Conservation (phyloP, 2,113 vertebrate genomes). For the Pongo abelii region DNA sequence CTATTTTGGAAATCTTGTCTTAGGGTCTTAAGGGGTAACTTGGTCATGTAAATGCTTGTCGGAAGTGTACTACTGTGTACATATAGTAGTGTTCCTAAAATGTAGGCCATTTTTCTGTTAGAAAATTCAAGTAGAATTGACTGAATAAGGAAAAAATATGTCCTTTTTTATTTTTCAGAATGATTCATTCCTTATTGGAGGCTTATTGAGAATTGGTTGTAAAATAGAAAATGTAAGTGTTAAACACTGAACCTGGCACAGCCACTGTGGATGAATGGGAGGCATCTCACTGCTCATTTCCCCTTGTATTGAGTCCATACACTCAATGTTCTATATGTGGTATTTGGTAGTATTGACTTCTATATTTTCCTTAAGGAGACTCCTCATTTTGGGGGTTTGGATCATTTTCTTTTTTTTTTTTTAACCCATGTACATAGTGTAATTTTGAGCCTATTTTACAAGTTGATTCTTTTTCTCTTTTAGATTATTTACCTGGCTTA, state of each 20-base stretch:
- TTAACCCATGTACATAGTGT: neutral
- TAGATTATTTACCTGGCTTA: conserved; percentile 8
- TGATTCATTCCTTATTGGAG: conserved; percentile 75
- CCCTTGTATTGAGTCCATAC: neutral
- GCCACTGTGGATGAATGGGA: neutral
- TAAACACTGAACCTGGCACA: neutral
- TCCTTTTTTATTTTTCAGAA: conserved; percentile 76
- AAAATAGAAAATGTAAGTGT: conserved; percentile 83
- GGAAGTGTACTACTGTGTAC: neutral
- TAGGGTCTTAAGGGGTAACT: neutral
- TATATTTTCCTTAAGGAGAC: neutral
- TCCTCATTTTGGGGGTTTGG: neutral
- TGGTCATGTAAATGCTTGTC: neutral
- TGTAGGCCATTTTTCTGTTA: neutral
- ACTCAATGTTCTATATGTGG: neutral
- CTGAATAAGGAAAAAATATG: neutral
- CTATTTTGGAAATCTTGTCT: conserved; percentile 33
- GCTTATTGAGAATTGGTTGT: conserved; percentile 82
- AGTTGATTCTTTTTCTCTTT: neutral
- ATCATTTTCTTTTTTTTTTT: neutral
- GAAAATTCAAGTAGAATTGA: conserved; percentile 14
- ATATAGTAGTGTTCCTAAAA: neutral
- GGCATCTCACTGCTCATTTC: neutral
- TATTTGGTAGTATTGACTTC: neutral
- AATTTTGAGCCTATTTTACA: conserved; percentile 18